These are phyloP conservation scores for Azorinus chamasolen DNA, from an alignment of 2,888 invertebrate species.

Conservation along the genomic window DNA sequence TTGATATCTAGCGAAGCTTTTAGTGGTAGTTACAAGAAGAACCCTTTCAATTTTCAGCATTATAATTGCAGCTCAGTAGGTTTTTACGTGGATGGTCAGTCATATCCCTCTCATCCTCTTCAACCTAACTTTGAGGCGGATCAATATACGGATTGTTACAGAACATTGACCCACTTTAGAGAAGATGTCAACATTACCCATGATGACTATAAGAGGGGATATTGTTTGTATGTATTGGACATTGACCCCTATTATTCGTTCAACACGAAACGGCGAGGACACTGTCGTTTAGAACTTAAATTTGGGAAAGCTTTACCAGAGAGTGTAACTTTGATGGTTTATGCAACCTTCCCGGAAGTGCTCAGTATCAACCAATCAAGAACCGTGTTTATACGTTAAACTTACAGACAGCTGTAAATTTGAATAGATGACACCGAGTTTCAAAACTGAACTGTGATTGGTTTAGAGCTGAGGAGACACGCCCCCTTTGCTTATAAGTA, in stretches of 20 bases:
- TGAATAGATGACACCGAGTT: no score
- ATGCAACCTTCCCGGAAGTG: slow-evolving; percentile 43
- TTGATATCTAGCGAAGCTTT: slow-evolving; percentile 34
- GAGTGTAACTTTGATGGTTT: slow-evolving; percentile 46
- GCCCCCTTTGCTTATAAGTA: no score
- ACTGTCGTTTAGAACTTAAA: slow-evolving; percentile 44
- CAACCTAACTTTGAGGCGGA: slow-evolving; percentile 29
- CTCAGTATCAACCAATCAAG: slow-evolving; percentile 21
- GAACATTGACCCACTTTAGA: slow-evolving; percentile 36
- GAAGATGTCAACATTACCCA: slow-evolving; percentile 29
- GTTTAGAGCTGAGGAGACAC: no score
- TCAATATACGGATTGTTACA: slow-evolving; percentile 44
- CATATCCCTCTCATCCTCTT: slow-evolving; percentile 33
- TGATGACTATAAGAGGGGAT: slow-evolving; percentile 33
- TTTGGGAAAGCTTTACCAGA: slow-evolving; percentile 42
- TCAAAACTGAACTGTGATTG: no score
- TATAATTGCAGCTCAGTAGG: slow-evolving; percentile 31
- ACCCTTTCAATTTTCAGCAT: no score
- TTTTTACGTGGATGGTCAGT: slow-evolving; percentile 50
- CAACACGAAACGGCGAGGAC: slow-evolving; percentile 42
- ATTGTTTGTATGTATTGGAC: slow-evolving; percentile 34
- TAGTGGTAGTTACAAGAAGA: slow-evolving; percentile 34
- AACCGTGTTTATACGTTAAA: no score
- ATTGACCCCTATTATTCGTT: slow-evolving; percentile 26
- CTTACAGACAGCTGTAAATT: no score